phyloP scores from a whole-genome alignment of 2,797 vertebrate genomes.

The Picus viridis region DNA sequence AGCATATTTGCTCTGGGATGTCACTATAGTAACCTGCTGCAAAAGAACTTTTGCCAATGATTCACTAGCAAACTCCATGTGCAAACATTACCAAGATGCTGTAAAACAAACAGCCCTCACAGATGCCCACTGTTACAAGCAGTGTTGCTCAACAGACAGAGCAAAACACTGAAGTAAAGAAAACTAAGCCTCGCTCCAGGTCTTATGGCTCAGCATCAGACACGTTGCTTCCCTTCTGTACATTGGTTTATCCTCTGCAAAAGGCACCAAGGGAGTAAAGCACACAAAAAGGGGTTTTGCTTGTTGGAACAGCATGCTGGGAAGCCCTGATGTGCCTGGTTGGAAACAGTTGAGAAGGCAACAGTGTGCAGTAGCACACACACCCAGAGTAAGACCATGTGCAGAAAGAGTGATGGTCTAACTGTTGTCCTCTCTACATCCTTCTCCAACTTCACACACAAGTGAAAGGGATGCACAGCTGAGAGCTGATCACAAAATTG shows the following conservation, averaged over 20 bases:
- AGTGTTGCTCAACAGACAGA: rapidly evolving
- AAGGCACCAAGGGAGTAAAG: not conserved
- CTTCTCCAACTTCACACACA: not conserved
- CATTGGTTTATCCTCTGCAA: not conserved
- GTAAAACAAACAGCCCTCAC: not conserved
- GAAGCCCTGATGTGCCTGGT: not conserved
- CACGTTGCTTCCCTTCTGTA: not conserved
- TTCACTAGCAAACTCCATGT: slow-evolving; percentile 17
- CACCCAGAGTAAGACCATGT: rapidly evolving
- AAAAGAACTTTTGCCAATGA: slow-evolving; percentile 42
- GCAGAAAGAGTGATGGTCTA: not conserved
- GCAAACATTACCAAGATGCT: slow-evolving; percentile 15
- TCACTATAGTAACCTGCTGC: slow-evolving; percentile 58
- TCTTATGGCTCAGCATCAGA: not conserved
- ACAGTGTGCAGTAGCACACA: rapidly evolving
- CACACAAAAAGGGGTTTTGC: not conserved
- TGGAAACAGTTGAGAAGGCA: not conserved
- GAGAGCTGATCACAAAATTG: not conserved
- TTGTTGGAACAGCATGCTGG: not conserved
- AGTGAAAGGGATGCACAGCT: not conserved
- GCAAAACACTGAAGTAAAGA: not conserved
- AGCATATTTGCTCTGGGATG: not conserved
- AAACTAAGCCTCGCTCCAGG: not conserved
- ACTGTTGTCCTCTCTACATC: not conserved
- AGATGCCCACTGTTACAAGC: not conserved